Evolutionary conservation across 1,140 invertebrate species (phyloP).

Genomic region (Formica exsecta): DNA sequence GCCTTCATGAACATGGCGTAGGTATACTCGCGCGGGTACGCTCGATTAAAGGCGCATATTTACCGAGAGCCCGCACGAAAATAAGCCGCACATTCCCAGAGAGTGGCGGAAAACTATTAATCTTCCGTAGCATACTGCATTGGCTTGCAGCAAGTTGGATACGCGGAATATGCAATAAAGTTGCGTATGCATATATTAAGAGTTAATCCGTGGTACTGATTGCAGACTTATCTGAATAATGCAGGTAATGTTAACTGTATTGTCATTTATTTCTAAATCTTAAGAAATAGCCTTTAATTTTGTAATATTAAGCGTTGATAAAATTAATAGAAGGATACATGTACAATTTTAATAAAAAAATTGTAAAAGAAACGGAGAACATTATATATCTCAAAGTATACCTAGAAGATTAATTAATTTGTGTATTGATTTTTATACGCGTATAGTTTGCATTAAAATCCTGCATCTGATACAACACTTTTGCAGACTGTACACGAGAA

Average conservation of each 20-base stretch:
- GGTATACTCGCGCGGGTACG: conserved; percentile 4
- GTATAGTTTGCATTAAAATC: background rate
- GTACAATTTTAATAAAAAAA: background rate
- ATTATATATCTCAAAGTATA: background rate
- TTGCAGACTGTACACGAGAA: conserved; percentile 35
- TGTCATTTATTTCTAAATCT: conserved; percentile 36
- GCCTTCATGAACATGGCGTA: conserved; percentile 5
- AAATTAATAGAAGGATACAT: background rate
- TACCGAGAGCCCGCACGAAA: conserved; percentile 35
- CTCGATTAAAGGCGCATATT: conserved; percentile 53
- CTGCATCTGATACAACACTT: background rate
- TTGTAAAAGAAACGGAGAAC: background rate
- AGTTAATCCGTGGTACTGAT: conserved; percentile 9
- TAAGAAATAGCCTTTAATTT: background rate
- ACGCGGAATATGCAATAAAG: conserved; percentile 29
- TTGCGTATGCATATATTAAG: conserved; percentile 8
- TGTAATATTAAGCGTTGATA: background rate
- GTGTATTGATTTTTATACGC: background rate
- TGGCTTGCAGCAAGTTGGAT: background rate
- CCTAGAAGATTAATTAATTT: conserved; percentile 11
- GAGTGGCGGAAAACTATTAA: conserved; percentile 58
- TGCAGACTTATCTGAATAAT: conserved; percentile 17
- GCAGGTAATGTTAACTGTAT: conserved; percentile 9
- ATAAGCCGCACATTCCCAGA: conserved; percentile 54
- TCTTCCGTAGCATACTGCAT: conserved; percentile 39